Base-by-base conservation (phyloP, 2,113 vertebrate genomes). In the Laterallus jamaicensis region DNA sequence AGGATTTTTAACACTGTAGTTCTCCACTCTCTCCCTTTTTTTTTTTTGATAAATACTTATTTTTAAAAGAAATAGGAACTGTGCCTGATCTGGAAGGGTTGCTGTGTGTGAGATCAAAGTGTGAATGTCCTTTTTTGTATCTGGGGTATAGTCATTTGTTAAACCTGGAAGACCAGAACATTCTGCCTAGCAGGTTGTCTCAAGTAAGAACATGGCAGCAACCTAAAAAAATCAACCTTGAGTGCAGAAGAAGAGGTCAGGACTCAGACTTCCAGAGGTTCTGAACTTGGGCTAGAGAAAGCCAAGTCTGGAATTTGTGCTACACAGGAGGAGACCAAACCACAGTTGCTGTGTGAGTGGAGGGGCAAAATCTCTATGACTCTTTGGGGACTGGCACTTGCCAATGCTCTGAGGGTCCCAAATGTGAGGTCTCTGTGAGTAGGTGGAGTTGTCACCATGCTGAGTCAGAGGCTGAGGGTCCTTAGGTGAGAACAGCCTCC, bases 41-140 rank as follows among this genome's bases (percentile, higher is more conserved):
- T 97, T 98, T 96, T 96, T 97, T 39, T 98, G 95, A 98, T 98
- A 98, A 98, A 98, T 98, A 98, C 97, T 98, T 98, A 98, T 98
- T 98, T 98, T 98, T 96, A 81, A 98, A 98, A 97, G 86, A 98
- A 98, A 96, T 24, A 80, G 94, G 88, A 96, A 42, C 82, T 91
- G 66, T 97, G 90, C 92, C 95, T 97, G 92, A 83, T 96, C 26
- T 10, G 83, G 64, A 68, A 84, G 77, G 56, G 58, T 42, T 84
- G 66, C 42, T 50, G 58, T 47, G 44, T 47, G 44, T 47, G 17
- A 47, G 44, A 37, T 79, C n/a, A 44, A 83, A 56, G 12, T 42
- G 15, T 26, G 49, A 88, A 52, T 68, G 62, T 29, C 13, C 25
- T n/a, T 58, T 79, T 79, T 63, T 55, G 44, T 66, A 47, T 44